Conservation (phyloP, 1,140 invertebrate species). For the Homalodisca vitripennis region DNA sequence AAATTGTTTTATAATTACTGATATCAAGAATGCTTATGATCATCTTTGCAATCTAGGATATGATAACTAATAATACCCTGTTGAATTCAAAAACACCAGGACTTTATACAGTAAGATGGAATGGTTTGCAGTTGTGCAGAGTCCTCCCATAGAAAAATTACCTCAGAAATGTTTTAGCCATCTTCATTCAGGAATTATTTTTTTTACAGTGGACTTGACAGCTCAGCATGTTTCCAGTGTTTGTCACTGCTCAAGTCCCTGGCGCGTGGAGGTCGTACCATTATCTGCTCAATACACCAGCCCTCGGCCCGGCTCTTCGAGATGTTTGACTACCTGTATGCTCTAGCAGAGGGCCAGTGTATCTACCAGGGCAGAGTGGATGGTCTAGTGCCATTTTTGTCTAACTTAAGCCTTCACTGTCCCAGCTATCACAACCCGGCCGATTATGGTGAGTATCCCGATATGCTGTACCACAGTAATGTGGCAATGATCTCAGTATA, state of each 20-base stretch:
- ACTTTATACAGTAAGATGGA: too few relatives aligned
- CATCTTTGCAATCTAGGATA: too few relatives aligned
- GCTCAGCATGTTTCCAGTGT: constrained; percentile 86
- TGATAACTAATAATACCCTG: too few relatives aligned
- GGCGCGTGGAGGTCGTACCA: constrained; percentile 81
- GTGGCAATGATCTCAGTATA: background rate
- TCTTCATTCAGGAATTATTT: too few relatives aligned
- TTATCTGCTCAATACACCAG: constrained; percentile 95
- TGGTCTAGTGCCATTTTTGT: constrained; percentile 76
- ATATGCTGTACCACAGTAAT: background rate
- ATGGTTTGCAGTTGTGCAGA: too few relatives aligned
- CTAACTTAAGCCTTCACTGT: constrained; percentile 72
- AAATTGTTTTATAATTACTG: too few relatives aligned
- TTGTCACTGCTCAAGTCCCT: constrained; percentile 77
- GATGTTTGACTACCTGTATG: constrained; percentile 92
- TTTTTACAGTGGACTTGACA: constrained; percentile 80
- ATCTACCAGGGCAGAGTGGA: constrained; percentile 78
- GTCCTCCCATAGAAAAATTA: too few relatives aligned
- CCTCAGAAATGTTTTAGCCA: too few relatives aligned
- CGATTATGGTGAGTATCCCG: constrained; percentile 72
- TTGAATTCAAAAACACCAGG: too few relatives aligned
- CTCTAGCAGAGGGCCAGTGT: constrained; percentile 79
- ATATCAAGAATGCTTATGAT: too few relatives aligned
- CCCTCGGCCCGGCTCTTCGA: constrained; percentile 92
- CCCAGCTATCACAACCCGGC: constrained; percentile 94